phyloP scores from a whole-genome alignment of 1,140 invertebrate genomes.

The Drosophila biarmipes region DNA sequence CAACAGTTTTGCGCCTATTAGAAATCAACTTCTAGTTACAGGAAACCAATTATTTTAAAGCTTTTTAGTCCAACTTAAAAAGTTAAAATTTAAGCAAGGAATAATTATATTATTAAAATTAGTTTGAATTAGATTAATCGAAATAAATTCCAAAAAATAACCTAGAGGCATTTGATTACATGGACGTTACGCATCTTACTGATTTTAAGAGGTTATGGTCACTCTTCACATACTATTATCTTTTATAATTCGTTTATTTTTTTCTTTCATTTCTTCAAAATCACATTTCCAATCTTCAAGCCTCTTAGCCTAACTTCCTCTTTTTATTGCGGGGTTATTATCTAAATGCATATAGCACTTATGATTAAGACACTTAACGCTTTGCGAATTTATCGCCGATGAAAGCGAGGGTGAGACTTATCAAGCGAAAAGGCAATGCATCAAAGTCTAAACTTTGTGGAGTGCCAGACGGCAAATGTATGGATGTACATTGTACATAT shows the following conservation, averaged over 20 bases:
- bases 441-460: conserved; percentile 36
- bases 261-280: neutral
- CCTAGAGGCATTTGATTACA: neutral
- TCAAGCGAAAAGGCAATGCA: conserved; percentile 30
- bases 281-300: neutral
- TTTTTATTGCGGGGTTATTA: conserved; percentile 14
- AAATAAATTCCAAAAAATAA: too few species aligned
- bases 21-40: neutral
- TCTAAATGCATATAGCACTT: conserved; percentile 34
- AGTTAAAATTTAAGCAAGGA: too few species aligned
- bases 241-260: too few species aligned
- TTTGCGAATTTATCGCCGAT: conserved; percentile 28
- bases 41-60: neutral
- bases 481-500: neutral
- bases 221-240: too few species aligned
- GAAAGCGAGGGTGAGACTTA: conserved; percentile 46
- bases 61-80: neutral
- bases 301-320: conserved; percentile 1
- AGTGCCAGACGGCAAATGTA: conserved; percentile 27
- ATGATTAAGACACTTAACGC: conserved; percentile 37
- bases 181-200: too few species aligned
- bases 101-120: too few species aligned
- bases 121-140: too few species aligned
- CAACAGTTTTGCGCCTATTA: conserved; percentile 6
- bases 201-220: too few species aligned